These are phyloP conservation scores for Epinephelus lanceolatus DNA, from an alignment of 2,113 vertebrate genomes.

Conservation along the genomic window DNA sequence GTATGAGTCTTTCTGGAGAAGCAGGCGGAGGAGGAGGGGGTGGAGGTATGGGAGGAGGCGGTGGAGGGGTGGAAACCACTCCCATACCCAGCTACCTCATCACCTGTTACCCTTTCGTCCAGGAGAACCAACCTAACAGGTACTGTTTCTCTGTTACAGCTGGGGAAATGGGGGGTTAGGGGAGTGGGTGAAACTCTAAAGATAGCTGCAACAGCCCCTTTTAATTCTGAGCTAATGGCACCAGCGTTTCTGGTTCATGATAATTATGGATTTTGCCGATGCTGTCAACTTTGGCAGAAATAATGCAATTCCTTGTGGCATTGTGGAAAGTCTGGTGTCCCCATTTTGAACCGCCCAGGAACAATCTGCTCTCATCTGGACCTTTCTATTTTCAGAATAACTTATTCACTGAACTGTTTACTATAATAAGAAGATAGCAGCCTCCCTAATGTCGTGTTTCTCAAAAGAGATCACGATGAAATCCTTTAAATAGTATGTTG, in stretches of 20 bases:
- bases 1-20: conserved; percentile 92
- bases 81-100: conserved; percentile 98
- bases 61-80: conserved; percentile 88
- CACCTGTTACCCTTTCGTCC: conserved; percentile 98
- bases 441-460: conserved; percentile 16
- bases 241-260: not conserved
- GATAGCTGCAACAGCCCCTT: not conserved
- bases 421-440: conserved; percentile 4
- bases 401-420: conserved; percentile 21
- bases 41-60: conserved; percentile 79
- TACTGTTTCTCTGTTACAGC: conserved; percentile 69
- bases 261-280: not conserved
- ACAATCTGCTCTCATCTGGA: conserved; percentile 28
- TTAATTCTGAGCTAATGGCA: not conserved
- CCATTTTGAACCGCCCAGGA: conserved; percentile 23
- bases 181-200: not conserved
- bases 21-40: conserved; percentile 84
- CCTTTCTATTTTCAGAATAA: conserved; percentile 37
- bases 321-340: conserved; percentile 25
- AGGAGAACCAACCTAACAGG: conserved; percentile 98
- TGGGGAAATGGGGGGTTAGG: not conserved
- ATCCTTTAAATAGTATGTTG: conserved; percentile 37
- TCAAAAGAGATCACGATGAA: conserved; percentile 32
- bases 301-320: not conserved
- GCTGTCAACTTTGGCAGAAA: not conserved